Base-by-base conservation (phyloP, 2,888 invertebrate genomes). In the Cryptus armator region DNA sequence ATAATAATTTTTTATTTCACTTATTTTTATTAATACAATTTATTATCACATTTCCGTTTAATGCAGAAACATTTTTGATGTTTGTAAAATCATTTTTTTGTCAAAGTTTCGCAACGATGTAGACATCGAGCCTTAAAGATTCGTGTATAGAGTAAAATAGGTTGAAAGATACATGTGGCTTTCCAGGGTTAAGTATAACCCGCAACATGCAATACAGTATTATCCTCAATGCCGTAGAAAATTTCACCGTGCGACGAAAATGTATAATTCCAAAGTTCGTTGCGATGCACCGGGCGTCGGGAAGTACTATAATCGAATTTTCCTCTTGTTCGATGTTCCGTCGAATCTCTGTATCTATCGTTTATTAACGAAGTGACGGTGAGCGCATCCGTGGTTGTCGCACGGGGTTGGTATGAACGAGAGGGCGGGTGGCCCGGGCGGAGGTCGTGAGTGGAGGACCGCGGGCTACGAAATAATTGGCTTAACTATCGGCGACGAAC, bases 401-500 rank as follows among this genome's bases (percentile, higher is more conserved):
- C 4, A 14, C 14, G 14, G 24, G 19, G 4, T 24, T 46, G 19
- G 29, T 3, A 62, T 44, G 46, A 48, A 46, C 5, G 43, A 14
- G 37, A 7, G 37, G 37, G 9, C 0, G 24, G n/a, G 24, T 14
- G 44, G 46, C 7, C 29, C 14, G 16, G n/a, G 9, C 43, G 44
- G 46, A 16, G 44, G 19, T n/a, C 59, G 62, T 9, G 43, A 59
- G 24, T 59, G 46, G 24, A 59, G 43, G 53, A 19, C 72, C 53
- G 56, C 43, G 43, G 59, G 44, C 56, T 74, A n/a, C 44, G 62
- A 74, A 74, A 74, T 74, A 74, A 74, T 74, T 59, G 72, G 59
- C 72, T 74, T 32, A 59, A 59, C 59, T 62, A 59, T 74, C 72
- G 44, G 43, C 56, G 72, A 53, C 56, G 44, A 24, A 44, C 46